Evolutionary conservation across 1,140 invertebrate genomes (phyloP), one percentile per base, ranked within the genome.

Genomic region (Aphaenogaster rudis): DNA sequence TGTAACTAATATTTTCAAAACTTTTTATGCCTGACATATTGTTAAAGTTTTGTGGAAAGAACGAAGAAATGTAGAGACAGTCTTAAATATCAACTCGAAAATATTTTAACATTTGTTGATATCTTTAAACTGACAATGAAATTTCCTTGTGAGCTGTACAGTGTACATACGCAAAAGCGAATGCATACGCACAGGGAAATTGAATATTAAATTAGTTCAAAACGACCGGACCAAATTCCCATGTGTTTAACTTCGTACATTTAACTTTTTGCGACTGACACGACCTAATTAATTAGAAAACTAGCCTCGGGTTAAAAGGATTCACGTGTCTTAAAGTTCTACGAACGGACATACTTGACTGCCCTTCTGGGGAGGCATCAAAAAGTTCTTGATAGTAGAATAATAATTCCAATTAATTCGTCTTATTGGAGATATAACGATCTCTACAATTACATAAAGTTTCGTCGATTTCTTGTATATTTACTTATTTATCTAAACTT

Each of bases 281-380:
- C 54, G 54, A 48, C 42, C 67, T 84, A 84, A 84, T 84, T 76
- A 81, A 76, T 42, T 33, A 6, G 80, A 42, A 84, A 84, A 84
- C 69, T 42, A 84, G 69, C 42, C 42, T 21, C 54, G 13, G 8
- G 42, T 76, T 74, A 61, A 76, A 76, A 63, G 69, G 80, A 63
- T 84, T 76, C 69, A 76, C 54, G 80, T 76, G 80, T 84, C 80
- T 84, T 76, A 28, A 82, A 84, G 28, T 76, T 61, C 11, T 61
- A 50, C 13, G 33, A 61, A 84, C 80, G 67, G 17, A 71, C 15
- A 72, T 4, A 7, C 42, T 74, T 76, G 80, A 76, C 80, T 84
- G 42, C 69, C 15, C 9, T 28, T 48, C 21, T 9, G 54, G 13
- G 28, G 0, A 84, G 54, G 28, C 42, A 63, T 74, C 69, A 76